Evolutionary conservation across 2,797 vertebrate genomes (phyloP).

Genomic region (Allobates femoralis): DNA sequence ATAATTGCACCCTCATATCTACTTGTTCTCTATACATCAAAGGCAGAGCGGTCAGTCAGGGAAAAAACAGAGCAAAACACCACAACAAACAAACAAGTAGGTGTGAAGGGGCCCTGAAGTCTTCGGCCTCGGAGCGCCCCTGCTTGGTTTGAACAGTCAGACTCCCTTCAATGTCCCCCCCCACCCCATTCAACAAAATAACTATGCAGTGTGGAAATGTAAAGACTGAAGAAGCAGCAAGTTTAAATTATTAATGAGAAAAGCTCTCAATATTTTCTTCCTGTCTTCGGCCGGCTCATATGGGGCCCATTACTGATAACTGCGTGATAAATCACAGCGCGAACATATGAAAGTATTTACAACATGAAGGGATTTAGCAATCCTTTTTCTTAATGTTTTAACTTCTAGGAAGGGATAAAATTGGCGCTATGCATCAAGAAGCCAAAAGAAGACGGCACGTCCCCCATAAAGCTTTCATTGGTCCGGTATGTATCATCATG

Average conservation of each 20-base stretch:
- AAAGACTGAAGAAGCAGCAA: background rate
- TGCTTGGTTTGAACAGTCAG: no score
- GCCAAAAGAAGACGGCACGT: background rate
- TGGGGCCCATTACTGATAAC: slow-evolving; percentile 44
- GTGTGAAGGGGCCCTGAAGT: no score
- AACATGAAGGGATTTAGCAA: slow-evolving; percentile 35
- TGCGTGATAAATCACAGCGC: slow-evolving; percentile 30
- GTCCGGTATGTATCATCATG: slow-evolving; percentile 1
- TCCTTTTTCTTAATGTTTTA: slow-evolving; percentile 32
- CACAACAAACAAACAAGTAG: no score
- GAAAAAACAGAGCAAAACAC: no score
- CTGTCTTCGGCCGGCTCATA: slow-evolving; percentile 20
- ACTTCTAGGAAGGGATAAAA: slow-evolving; percentile 25
- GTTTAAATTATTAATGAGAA: slow-evolving; percentile 29
- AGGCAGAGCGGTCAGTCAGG: no score
- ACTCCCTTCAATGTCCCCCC: background rate
- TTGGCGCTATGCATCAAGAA: slow-evolving; percentile 2
- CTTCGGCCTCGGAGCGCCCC: no score
- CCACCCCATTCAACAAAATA: background rate
- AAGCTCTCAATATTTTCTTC: background rate
- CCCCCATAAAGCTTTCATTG: background rate
- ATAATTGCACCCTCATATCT: no score
- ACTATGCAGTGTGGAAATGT: background rate
- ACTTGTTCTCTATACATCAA: no score
- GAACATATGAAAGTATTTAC: slow-evolving; percentile 30